Base-by-base conservation (phyloP, 2,888 invertebrate genomes). In the Clostera curtula region DNA sequence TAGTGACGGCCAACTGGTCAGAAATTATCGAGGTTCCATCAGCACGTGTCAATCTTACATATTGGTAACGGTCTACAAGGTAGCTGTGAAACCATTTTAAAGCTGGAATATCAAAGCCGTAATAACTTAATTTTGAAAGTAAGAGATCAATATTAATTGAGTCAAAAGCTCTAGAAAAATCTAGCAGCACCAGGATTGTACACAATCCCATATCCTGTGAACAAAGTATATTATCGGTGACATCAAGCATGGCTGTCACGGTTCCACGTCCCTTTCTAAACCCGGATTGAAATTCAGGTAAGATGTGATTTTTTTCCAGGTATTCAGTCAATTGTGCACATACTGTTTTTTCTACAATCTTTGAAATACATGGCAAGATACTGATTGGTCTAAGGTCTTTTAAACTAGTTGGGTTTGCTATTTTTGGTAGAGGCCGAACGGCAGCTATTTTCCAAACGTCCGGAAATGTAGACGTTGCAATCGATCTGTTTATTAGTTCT, bases 341-440 rank as follows among this genome's bases (percentile, higher is more conserved):
- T 2, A 34, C 27, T 4, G 9, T 23, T 9, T 31, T 33, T 22
- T 37, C 37, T 3, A 37, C 8, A 6, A 37, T 10, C n/a, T 34
- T 37, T 5, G 34, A 40, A 1, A 41, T 3, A 21, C 30, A 38
- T 1, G 39, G 35, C 8, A 40, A 16, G 0, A 40, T 31, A 26
- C 37, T 43, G 5, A 44, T 40, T 1, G 47, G 40, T 1, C 42
- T 12, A 5, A 47, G 27, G 16, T 42, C 39, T 24, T 39, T 42
- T 1, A 32, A 17, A 3, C 23, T 26, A 1, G 13, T n/a, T 0
- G 29, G 34, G 8, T 28, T 35, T 6, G 13, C 12, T 3, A 7
- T 24, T 26, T 43, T 29, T 3, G 19, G 28, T 1, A 29, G 5
- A 9, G 28, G 28, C 5, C 14, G 11, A 9, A 29, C 24, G 12